Evolutionary conservation across 1,140 invertebrate species (phyloP), one percentile per base, ranked within the genome.

Genomic region (Sycophaga agraensis): DNA sequence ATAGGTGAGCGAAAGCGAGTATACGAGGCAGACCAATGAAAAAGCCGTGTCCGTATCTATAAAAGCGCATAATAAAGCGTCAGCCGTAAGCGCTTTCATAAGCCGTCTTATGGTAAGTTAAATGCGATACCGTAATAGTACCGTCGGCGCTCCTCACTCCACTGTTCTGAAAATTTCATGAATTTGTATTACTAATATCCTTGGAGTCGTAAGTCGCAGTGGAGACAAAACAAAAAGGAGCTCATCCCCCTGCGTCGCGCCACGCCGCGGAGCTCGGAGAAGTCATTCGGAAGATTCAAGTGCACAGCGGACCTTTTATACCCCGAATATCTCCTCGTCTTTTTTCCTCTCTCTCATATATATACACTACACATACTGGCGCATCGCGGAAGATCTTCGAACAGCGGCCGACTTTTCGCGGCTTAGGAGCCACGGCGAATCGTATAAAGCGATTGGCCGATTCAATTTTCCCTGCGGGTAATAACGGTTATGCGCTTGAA

Each of bases 391-490:
- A 21, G 17, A 51, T 35, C 54, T 26, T 26, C n/a, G 26, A 53
- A 45, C 53, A 37, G 28, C 19, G 2, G 31, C 24, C 35, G 39
- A 54, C 28, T 55, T 37, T 54, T 61, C 50, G 42, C 42, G 51
- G 50, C 34, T 39, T 48, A 48, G n/a, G 8, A 16, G 26, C 17
- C 37, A 2, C 14, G 37, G 22, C 34, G 17, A 55, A 40, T 48
- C 43, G 43, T 49, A 61, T 55, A 55, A 61, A 55, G 16, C 51
- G 31, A 61, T 61, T 55, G 51, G 43, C 34, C 34, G 35, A 61
- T 55, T 61, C 59, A 61, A 60, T 61, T 61, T 61, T 61, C 59
- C 49, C 19, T 34, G 19, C 51, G 17, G 31, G 17, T 61, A 61
- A 55, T 55, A 61, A 61, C 22, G 50, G 26, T 60, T 53, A 53